These are phyloP conservation scores for Habropoda laboriosa DNA, from an alignment of 1,140 invertebrate genomes.

Conservation along the genomic window DNA sequence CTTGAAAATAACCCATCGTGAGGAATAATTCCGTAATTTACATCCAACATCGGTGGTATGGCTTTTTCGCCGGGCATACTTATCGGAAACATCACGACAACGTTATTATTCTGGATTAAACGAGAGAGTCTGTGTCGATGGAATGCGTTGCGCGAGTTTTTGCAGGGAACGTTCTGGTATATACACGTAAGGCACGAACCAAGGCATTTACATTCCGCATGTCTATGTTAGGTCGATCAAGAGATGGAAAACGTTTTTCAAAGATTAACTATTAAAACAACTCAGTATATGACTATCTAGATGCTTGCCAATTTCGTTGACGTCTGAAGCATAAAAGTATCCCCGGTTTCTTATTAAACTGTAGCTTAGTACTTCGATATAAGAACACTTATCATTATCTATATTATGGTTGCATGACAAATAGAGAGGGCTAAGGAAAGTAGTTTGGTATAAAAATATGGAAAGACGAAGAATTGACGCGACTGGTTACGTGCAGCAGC, in stretches of 20 bases:
- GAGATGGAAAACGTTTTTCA: too few relatives aligned
- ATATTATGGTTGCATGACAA: not conserved
- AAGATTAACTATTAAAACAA: too few relatives aligned
- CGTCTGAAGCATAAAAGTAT: too few relatives aligned
- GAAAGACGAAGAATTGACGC: not conserved
- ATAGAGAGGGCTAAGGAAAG: not conserved
- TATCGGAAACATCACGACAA: conserved; percentile 5
- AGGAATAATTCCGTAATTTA: conserved; percentile 4
- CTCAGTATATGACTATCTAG: not conserved
- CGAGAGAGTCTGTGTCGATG: not conserved
- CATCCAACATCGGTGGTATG: not conserved
- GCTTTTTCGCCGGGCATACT: not conserved
- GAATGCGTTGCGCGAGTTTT: not conserved
- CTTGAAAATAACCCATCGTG: conserved; percentile 11
- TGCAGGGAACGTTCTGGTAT: not conserved
- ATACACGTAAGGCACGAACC: not conserved
- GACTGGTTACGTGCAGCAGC: not conserved
- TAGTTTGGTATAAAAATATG: not conserved
- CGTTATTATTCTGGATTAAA: conserved; percentile 7
- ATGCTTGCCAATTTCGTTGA: not conserved
- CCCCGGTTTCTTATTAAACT: not conserved
- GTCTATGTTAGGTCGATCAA: not conserved
- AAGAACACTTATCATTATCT: not conserved
- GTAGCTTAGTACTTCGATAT: not conserved
- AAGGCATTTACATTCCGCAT: not conserved